These are phyloP conservation scores for Bursaphelenchus okinawaensis DNA, from an alignment of 2,888 invertebrate genomes.

Conservation along the genomic window DNA sequence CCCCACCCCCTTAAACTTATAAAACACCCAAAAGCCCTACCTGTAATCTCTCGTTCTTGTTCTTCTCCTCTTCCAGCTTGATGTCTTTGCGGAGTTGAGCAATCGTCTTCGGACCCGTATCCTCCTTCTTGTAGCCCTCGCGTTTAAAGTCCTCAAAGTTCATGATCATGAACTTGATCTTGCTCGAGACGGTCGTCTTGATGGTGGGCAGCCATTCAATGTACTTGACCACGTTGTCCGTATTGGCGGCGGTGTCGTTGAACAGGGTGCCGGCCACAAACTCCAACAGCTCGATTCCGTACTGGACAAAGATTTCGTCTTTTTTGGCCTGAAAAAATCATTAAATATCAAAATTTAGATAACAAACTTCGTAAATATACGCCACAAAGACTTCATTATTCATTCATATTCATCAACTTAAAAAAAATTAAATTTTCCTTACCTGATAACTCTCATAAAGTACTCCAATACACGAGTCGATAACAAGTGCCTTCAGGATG, in stretches of 20 bases:
- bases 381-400: not conserved
- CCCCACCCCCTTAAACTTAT: not conserved
- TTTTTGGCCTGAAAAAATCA: conserved; percentile 14
- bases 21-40: not conserved
- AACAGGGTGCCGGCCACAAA: conserved; percentile 15
- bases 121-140: conserved; percentile 5
- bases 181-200: conserved; percentile 11
- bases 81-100: conserved; percentile 16
- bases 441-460: conserved; percentile 20
- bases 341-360: not conserved
- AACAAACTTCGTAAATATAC: not conserved
- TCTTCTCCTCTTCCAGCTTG: conserved; percentile 16
- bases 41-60: conserved; percentile 13
- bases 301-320: conserved; percentile 30
- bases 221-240: conserved; percentile 1
- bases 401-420: not conserved
- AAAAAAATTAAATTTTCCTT: conserved; percentile 7
- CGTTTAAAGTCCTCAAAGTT: conserved; percentile 13
- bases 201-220: not conserved
- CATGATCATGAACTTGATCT: conserved; percentile 18
- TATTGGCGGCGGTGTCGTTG: conserved; percentile 2
- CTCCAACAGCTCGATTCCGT: conserved; percentile 28
- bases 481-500: conserved; percentile 21
- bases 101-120: conserved; percentile 22
- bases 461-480: conserved; percentile 21